Evolutionary conservation across 2,888 invertebrate genomes (phyloP).

Genomic region (Tetragonula carbonaria): DNA sequence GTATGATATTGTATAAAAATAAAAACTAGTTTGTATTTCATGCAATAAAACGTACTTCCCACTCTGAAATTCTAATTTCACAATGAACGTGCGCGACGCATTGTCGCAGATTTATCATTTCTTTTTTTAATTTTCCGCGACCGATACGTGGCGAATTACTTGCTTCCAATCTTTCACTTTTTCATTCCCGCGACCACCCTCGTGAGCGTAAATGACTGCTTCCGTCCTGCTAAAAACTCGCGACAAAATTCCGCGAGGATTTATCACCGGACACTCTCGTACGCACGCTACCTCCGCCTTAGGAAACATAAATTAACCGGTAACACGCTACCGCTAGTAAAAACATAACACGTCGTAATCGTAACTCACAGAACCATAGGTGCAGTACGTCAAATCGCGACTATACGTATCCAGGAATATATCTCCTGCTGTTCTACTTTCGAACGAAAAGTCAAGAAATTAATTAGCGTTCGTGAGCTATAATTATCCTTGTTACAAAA

Average conservation of each 20-base stretch:
- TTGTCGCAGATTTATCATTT: no score
- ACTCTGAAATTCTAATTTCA: no score
- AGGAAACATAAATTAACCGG: conserved; percentile 1
- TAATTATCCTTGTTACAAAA: no score
- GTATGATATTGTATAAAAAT: no score
- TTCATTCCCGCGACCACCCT: background rate
- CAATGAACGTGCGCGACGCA: no score
- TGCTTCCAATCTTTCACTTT: background rate
- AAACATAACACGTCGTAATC: background rate
- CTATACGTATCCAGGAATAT: background rate
- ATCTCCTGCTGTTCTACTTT: no score
- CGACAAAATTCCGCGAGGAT: background rate
- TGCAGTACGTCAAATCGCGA: background rate
- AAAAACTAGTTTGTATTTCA: no score
- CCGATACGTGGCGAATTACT: background rate
- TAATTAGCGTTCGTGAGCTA: no score
- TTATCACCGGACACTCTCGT: background rate
- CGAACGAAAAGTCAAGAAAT: no score
- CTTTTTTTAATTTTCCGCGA: background rate
- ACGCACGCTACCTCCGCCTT: background rate
- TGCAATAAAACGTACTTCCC: no score
- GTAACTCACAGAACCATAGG: background rate
- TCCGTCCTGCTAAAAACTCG: background rate
- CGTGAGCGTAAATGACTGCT: background rate
- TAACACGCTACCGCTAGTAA: background rate